Percentiles rank a stretch among this genome's conserved stretches.
phyloP scores from a whole-genome alignment of 2,113 vertebrate genomes.

The Mus pahari region DNA sequence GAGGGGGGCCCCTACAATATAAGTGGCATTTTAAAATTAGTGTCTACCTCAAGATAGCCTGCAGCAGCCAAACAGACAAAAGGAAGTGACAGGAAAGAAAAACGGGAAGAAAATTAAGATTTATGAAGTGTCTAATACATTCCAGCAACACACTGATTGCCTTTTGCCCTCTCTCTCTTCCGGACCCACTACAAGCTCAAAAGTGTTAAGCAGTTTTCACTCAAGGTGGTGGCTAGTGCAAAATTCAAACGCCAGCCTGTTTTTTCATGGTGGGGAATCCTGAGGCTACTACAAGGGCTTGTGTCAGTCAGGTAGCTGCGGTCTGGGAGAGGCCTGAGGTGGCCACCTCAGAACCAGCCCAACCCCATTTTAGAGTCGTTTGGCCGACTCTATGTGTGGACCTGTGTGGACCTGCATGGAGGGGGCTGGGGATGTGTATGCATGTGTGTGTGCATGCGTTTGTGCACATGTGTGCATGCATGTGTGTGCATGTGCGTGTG shows the following conservation, averaged over 20 bases:
- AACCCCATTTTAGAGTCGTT: not conserved
- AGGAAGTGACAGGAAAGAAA: not conserved
- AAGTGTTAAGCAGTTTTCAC: not conserved
- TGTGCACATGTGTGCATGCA: too few relatives aligned
- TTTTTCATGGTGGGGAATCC: not conserved
- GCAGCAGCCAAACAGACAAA: not conserved
- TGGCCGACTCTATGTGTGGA: not conserved
- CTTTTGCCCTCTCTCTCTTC: not conserved
- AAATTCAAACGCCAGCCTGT: not conserved
- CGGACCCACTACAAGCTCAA: not conserved
- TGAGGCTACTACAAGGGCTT: not conserved
- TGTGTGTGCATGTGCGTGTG: not conserved
- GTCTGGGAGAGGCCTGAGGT: not conserved
- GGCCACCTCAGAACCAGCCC: not conserved
- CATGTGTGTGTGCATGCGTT: not conserved
- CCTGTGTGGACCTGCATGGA: not conserved
- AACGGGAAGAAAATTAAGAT: not conserved
- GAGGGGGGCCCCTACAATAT: not conserved
- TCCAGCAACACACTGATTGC: not conserved
- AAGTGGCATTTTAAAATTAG: not conserved
- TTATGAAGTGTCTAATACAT: not conserved
- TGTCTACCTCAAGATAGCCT: not conserved
- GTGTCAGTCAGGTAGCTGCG: not conserved
- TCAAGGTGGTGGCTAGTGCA: not conserved
- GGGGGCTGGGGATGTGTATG: not conserved